phyloP scores from a whole-genome alignment of 2,113 vertebrate genomes.

The Prolemur simus region DNA sequence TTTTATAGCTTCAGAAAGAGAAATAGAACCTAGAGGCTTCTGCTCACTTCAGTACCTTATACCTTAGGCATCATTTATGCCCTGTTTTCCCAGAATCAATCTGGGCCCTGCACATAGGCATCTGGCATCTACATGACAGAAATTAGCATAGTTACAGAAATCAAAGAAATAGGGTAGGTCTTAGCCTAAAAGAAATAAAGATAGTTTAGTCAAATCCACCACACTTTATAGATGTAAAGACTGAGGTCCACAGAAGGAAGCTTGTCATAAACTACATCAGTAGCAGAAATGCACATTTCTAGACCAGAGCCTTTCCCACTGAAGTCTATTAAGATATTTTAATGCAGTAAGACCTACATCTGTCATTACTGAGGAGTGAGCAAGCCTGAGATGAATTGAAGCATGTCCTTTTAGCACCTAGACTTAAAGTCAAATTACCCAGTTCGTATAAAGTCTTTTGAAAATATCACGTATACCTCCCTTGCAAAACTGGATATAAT shows the following conservation, averaged over 20 bases:
- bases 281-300: background rate
- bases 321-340: background rate
- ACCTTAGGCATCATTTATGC: background rate
- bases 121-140: conserved; percentile 1
- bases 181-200: background rate
- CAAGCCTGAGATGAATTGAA: background rate
- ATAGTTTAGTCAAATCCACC: background rate
- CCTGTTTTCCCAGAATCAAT: conserved; percentile 30
- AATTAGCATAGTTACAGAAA: conserved; percentile 29
- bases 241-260: background rate
- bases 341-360: background rate
- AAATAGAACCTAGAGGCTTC: background rate
- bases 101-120: conserved; percentile 6
- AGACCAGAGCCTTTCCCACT: background rate
- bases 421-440: background rate
- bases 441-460: background rate
- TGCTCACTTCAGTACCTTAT: background rate
- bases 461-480: background rate
- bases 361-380: background rate
- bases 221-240: conserved; percentile 36
- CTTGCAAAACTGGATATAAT: background rate
- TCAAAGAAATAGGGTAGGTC: conserved; percentile 45
- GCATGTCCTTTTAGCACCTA: background rate
- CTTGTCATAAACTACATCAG: background rate
- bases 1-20: conserved; percentile 2